Evolutionary conservation across 2,113 vertebrate species (phyloP), one percentile per base, ranked within the genome.

Genomic region (Oceanites oceanicus): DNA sequence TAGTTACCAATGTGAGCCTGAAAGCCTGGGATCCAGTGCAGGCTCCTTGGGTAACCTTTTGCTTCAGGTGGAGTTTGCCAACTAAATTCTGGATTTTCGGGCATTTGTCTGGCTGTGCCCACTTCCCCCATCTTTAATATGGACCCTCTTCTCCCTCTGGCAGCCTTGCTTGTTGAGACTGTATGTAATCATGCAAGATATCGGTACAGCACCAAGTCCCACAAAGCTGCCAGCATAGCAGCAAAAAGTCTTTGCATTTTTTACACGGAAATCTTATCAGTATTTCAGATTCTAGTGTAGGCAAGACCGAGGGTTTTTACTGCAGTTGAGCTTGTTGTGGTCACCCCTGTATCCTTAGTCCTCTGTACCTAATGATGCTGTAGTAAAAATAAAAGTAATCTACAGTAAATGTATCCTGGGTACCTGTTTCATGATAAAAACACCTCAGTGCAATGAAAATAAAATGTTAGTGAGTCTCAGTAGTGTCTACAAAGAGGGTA

Each of bases 351-450:
- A 27, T 63, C 75, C 72, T 26, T 10, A 20, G 82, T 29, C 40
- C 76, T 71, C 80, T 26, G 44, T 6, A 29, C 61, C 90, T 84
- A 88, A 71, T 11, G 3, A 67, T 0, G 2, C 40, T 17, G 76
- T 3, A 68, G 73, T 94, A 93, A 96, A 96, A 74, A 68, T 77
- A 84, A 84, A 94, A 91, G 79, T 71, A 67, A 92, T 86, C 90
- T 91, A 50, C 72, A 67, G 68, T 89, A 63, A 92, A 77, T 29
- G 47, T 59, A 40, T 90, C 86, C 86, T 3, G 2, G 58, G 45
- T 62, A 38, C 76, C 72, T 65, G 16, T 78, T 63, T 68, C n/a
- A n/a, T 53, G 79, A 40, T 65, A 91, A 94, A 95, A 81, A 4
- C 44, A 34, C 68, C 65, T 52, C 49, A 8, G 76, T 13, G 91